Evolutionary conservation across 2,888 invertebrate species (phyloP), one percentile per base, ranked within the genome.

Genomic region (Erebia epiphron): DNA sequence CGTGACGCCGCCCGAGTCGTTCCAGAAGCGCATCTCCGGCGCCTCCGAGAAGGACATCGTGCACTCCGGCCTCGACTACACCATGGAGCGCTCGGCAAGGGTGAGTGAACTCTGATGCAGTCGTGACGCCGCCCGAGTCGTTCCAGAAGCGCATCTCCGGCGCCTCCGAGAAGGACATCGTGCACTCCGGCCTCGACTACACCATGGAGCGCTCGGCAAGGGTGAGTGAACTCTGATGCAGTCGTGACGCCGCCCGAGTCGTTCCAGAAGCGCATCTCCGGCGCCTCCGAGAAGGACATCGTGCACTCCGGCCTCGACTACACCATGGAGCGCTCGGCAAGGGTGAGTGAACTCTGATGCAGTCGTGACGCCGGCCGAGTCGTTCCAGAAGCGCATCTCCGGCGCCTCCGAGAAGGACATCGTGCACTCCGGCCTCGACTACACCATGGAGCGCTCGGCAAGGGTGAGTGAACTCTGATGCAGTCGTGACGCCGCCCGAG

Each of bases 31-130:
- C 86, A 97, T 97, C 85, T 95, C 96, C 77, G 98, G 98, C 87
- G 98, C 99, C 74, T 98, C 98, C 65, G 99, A 99, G 89, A 99
- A 99, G 83, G 99, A 99, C 86, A 99, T 99, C 81, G 99, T 99
- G 16, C 99, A 99, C 93, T 99, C 99, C 75, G 99, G 99, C 72
- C 95, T 99, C 66, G 98, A 98, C 87, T 98, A 98, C 88, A 98
- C 99, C 67, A 99, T 99, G 99, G 99, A 99, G 89, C 94, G 98
- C 83, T 98, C 99, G 60, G 98, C 98, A 65, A 96, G 96, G 94
- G 98, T 98, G 87, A 94, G 94, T 74, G 5, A 41, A 10, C 18
- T 63, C 13, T 26, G 26, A 26, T 26, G 26, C 4, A 26, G 26
- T 26, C 49, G 97, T 99, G 65, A 96, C 96, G 10, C 97, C 98